phyloP scores from a whole-genome alignment of 2,113 vertebrate species.

The Paramormyrops kingsleyae region DNA sequence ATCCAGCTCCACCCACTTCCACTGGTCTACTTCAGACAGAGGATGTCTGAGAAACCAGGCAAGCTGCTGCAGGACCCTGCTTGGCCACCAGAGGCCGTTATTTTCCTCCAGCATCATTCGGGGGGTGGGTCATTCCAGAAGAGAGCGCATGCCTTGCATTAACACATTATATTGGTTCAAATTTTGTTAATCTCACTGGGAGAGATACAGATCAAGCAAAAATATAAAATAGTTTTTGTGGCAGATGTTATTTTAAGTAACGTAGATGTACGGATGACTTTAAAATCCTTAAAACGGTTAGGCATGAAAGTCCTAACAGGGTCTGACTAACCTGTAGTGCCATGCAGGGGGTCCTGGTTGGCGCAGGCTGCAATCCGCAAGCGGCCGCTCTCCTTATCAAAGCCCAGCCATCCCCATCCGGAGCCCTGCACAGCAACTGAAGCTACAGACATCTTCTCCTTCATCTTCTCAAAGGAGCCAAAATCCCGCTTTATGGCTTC shows the following conservation, averaged over 20 bases:
- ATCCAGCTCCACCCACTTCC: not conserved
- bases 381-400: slow-evolving; percentile 72
- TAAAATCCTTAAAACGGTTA: not conserved
- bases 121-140: not conserved
- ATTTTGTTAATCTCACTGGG: not conserved
- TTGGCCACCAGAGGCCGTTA: not conserved
- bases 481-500: slow-evolving; percentile 91
- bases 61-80: not conserved
- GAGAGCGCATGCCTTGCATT: not conserved
- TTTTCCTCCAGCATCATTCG: not conserved
- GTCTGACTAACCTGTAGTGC: slow-evolving; percentile 77
- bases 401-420: slow-evolving; percentile 95
- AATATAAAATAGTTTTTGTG: not conserved
- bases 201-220: not conserved
- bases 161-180: not conserved
- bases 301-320: not conserved
- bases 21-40: not conserved
- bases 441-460: slow-evolving; percentile 80
- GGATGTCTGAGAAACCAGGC: not conserved
- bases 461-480: slow-evolving; percentile 85
- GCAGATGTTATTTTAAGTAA: not conserved
- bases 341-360: slow-evolving; percentile 93
- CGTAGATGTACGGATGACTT: not conserved
- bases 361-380: slow-evolving; percentile 77
- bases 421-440: slow-evolving; percentile 91